Evolutionary conservation across 2,888 invertebrate species (phyloP).

Genomic region (Tetranychus truncatus): DNA sequence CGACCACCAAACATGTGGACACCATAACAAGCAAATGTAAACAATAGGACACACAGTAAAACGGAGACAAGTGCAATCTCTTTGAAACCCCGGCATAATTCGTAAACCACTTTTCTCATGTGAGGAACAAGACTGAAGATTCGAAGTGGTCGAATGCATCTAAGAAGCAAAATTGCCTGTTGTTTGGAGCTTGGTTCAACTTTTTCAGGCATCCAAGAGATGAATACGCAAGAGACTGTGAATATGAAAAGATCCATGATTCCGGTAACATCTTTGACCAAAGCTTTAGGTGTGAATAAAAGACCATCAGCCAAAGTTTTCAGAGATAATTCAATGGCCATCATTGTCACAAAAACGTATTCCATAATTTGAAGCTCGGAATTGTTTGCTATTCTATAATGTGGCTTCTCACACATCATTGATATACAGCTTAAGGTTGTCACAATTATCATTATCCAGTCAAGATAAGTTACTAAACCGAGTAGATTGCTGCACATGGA

Average conservation of each 20-base stretch:
- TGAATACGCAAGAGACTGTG: constrained; percentile 79
- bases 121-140: constrained; percentile 97
- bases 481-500: constrained; percentile 58
- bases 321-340: constrained; percentile 85
- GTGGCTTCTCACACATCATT: constrained; percentile 97
- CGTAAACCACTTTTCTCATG: constrained; percentile 97
- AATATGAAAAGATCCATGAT: constrained; percentile 93
- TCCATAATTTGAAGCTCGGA: constrained; percentile 75
- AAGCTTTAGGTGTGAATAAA: constrained; percentile 96
- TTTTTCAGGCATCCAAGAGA: constrained; percentile 80
- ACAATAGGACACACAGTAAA: constrained; percentile 85
- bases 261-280: constrained; percentile 91
- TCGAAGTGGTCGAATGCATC: constrained; percentile 82
- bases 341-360: constrained; percentile 90
- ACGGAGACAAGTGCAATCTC: constrained; percentile 95
- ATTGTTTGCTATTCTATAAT: constrained; percentile 78
- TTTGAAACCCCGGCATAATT: constrained; percentile 91
- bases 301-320: constrained; percentile 94
- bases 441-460: constrained; percentile 98
- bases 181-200: constrained; percentile 85
- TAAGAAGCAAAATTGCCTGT: constrained; percentile 83
- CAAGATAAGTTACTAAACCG: constrained; percentile 90
- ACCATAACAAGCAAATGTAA: constrained; percentile 96
- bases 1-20: constrained; percentile 93
- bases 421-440: constrained; percentile 92